Percentiles rank a stretch among this genome's conserved stretches.
These are phyloP conservation scores for Grammatotria lemairii DNA, from an alignment of 2,113 vertebrate species.

Conservation along the genomic window DNA sequence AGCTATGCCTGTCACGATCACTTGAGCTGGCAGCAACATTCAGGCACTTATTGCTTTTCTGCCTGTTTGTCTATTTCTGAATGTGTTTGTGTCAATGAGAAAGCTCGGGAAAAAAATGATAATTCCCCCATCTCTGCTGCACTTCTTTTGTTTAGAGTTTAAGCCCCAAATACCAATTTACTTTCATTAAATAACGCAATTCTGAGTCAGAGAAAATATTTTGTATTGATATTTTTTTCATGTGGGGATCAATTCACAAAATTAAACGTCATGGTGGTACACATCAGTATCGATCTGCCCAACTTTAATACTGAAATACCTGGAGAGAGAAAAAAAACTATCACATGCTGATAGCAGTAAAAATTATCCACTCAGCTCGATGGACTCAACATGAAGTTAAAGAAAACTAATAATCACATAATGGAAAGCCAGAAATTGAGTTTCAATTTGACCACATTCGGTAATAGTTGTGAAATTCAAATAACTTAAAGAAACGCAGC, in stretches of 20 bases:
- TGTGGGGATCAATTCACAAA: neutral
- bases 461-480: neutral
- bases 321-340: neutral
- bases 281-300: neutral
- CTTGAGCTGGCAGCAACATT: neutral
- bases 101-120: neutral
- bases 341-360: neutral
- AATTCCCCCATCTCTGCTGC: neutral
- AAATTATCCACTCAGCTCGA: neutral
- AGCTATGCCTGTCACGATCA: neutral
- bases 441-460: neutral
- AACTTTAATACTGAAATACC: neutral
- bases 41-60: neutral
- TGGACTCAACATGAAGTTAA: neutral
- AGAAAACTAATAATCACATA: neutral
- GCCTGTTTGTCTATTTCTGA: neutral
- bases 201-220: neutral
- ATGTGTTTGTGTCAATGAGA: neutral
- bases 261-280: neutral
- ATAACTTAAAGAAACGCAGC: neutral
- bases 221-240: neutral
- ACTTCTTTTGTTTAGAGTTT: neutral
- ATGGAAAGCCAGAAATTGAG: neutral
- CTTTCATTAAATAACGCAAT: neutral
- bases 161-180: neutral